Percentiles rank a stretch among this genome's conserved stretches.
phyloP scores from a whole-genome alignment of 2,888 invertebrate species.

The Flexamia atlantica region DNA sequence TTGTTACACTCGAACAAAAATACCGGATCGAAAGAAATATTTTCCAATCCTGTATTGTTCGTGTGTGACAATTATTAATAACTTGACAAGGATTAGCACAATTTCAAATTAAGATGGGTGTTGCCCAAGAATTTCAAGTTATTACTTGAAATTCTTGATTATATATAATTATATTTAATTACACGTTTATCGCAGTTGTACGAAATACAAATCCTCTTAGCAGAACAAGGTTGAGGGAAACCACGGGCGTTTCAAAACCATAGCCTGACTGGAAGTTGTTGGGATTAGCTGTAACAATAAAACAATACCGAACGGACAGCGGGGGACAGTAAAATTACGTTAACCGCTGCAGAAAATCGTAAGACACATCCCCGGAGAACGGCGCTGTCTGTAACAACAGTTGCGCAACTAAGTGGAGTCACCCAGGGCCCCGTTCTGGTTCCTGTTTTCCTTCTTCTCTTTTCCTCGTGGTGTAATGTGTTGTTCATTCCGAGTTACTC shows the following conservation, averaged over 20 bases:
- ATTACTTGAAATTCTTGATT: too few species aligned
- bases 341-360: neutral
- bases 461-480: conserved; percentile 2
- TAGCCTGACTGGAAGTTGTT: neutral
- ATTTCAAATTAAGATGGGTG: too few species aligned
- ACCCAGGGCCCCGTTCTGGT: conserved; percentile 15
- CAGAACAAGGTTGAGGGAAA: neutral
- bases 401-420: conserved; percentile 20
- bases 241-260: neutral
- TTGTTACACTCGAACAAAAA: too few species aligned
- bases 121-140: too few species aligned
- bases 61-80: too few species aligned
- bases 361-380: conserved; percentile 18
- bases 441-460: neutral
- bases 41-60: too few species aligned
- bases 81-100: too few species aligned
- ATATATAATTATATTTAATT: too few species aligned
- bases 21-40: too few species aligned
- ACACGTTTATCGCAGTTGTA: too few species aligned
- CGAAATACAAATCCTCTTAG: too few species aligned
- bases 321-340: conserved; percentile 22
- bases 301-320: neutral
- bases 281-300: neutral
- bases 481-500: too few species aligned
- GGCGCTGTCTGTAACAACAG: conserved; percentile 1